Conservation (phyloP, 2,113 vertebrate species). For the Protomyctophum bolini region DNA sequence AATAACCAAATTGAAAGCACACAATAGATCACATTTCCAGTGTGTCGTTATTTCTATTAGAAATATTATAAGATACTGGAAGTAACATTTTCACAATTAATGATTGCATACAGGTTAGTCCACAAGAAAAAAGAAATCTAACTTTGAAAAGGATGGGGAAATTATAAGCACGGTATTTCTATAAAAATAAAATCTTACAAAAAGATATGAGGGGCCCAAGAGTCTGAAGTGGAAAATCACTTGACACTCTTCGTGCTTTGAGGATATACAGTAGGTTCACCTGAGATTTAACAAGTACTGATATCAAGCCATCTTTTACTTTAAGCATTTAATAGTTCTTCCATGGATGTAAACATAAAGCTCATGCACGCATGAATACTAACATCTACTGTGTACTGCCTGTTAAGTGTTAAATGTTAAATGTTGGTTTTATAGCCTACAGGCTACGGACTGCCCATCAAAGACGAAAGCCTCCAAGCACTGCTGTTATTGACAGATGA, state of each 20-base stretch:
- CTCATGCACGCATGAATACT: not conserved
- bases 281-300: conserved; percentile 4
- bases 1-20: no score
- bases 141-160: no score
- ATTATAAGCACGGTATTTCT: no score
- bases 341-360: conserved; percentile 23
- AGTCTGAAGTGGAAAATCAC: conserved; percentile 14
- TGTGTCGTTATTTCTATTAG: no score
- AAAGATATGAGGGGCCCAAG: not conserved
- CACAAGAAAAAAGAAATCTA: no score
- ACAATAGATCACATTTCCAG: no score
- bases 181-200: not conserved
- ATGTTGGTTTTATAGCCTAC: conserved; percentile 48
- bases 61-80: no score
- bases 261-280: conserved; percentile 25
- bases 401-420: conserved; percentile 11
- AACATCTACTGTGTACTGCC: conserved; percentile 21
- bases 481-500: conserved; percentile 54
- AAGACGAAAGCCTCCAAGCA: conserved; percentile 37
- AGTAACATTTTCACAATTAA: no score
- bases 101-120: no score
- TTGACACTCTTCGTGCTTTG: conserved; percentile 21
- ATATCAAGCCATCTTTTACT: conserved; percentile 13
- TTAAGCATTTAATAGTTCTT: conserved; percentile 28
- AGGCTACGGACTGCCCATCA: conserved; percentile 46